These are phyloP conservation scores for Trissoscelio sp. DNA, from an alignment of 2,888 invertebrate species.

Conservation along the genomic window DNA sequence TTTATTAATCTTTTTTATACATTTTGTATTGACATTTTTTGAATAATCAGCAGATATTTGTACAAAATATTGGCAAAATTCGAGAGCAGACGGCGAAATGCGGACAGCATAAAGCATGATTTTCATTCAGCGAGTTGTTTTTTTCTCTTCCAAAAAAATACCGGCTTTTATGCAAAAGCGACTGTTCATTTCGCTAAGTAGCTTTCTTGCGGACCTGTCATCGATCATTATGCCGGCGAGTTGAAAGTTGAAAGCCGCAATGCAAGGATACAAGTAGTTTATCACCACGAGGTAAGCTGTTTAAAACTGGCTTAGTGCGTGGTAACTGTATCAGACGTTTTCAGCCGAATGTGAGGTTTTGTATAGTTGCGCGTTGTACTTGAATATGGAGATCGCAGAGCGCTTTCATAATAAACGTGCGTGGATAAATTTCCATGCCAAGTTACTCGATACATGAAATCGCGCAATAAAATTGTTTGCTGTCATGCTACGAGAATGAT, in stretches of 20 bases:
- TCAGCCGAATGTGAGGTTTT: slow-evolving; percentile 27
- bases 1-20: no score
- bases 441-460: slow-evolving; percentile 10
- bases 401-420: slow-evolving; percentile 12
- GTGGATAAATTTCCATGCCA: slow-evolving; percentile 30
- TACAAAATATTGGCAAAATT: no score
- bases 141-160: slow-evolving; percentile 19
- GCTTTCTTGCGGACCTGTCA: slow-evolving; percentile 46
- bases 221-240: slow-evolving; percentile 47
- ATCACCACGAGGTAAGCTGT: slow-evolving; percentile 46
- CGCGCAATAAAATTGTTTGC: neutral
- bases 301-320: slow-evolving; percentile 47
- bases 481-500: neutral
- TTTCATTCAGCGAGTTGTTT: slow-evolving; percentile 22
- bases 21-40: no score
- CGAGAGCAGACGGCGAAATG: no score
- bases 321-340: slow-evolving; percentile 35
- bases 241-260: slow-evolving; percentile 42
- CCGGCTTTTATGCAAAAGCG: slow-evolving; percentile 44
- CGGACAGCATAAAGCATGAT: slow-evolving; percentile 12
- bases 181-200: slow-evolving; percentile 68
- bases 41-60: neutral
- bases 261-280: slow-evolving; percentile 41
- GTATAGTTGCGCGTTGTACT: slow-evolving; percentile 13
- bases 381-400: slow-evolving; percentile 15